These are phyloP conservation scores for Hypanus sabinus DNA, from an alignment of 2,113 vertebrate genomes.

Conservation along the genomic window DNA sequence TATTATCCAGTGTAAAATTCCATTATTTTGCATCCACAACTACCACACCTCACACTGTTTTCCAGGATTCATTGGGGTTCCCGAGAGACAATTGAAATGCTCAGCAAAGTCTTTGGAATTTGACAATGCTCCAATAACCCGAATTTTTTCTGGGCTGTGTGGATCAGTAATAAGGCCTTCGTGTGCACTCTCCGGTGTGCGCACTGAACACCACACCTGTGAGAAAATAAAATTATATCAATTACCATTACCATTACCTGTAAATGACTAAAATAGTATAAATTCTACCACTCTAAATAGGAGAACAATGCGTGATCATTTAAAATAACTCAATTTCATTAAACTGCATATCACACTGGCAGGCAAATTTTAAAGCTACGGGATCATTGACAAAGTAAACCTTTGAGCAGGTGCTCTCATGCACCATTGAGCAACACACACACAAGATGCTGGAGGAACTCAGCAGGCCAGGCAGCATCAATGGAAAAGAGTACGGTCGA, in stretches of 20 bases:
- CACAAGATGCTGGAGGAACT: no score
- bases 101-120: slow-evolving; percentile 87
- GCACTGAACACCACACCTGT: slow-evolving; percentile 94
- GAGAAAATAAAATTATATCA: not conserved
- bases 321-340: slow-evolving; percentile 7
- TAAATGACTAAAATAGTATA: not conserved
- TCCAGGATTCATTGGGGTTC: slow-evolving; percentile 86
- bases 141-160: slow-evolving; percentile 86
- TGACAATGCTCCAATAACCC: slow-evolving; percentile 89
- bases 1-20: slow-evolving; percentile 39
- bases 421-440: no score
- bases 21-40: slow-evolving; percentile 50
- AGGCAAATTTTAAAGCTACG: no score
- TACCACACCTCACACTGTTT: slow-evolving; percentile 94
- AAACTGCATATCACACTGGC: no score
- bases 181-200: slow-evolving; percentile 91
- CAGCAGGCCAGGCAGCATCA: no score
- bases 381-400: no score
- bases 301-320: not conserved
- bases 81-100: slow-evolving; percentile 78
- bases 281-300: not conserved
- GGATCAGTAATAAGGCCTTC: slow-evolving; percentile 92
- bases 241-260: not conserved
- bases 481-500: no score
- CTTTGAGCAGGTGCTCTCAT: no score